These are phyloP conservation scores for Oncorhynchus nerka DNA, from an alignment of 2,113 vertebrate species.

Conservation along the genomic window DNA sequence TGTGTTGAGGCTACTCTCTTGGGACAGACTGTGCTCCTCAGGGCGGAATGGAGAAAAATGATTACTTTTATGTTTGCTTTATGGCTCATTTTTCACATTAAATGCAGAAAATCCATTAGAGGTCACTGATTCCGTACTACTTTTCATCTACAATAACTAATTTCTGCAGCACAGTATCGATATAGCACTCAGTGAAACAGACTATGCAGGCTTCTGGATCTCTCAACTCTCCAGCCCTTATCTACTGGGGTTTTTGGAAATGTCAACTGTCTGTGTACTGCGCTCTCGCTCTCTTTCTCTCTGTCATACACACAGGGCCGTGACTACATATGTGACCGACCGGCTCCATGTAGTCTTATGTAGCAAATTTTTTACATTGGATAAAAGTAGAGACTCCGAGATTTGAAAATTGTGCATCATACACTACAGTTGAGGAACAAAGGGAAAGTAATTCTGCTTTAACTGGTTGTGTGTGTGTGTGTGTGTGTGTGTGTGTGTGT, in stretches of 20 bases:
- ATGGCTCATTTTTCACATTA: slow-evolving; percentile 83
- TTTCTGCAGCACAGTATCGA: slow-evolving; percentile 63
- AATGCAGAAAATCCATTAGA: slow-evolving; percentile 76
- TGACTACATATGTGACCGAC: no score
- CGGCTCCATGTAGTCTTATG: no score
- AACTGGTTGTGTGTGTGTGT: no score
- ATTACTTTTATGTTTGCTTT: slow-evolving; percentile 83
- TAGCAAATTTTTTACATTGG: no score
- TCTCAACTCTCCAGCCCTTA: slow-evolving; percentile 47
- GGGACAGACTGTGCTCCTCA: slow-evolving; percentile 53
- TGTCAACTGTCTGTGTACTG: slow-evolving; percentile 48
- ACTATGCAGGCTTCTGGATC: slow-evolving; percentile 60
- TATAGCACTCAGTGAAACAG: slow-evolving; percentile 66
- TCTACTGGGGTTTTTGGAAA: slow-evolving; percentile 54
- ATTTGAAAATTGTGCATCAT: no score
- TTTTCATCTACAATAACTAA: slow-evolving; percentile 42
- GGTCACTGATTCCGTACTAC: slow-evolving; percentile 69
- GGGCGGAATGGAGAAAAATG: slow-evolving; percentile 71
- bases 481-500: no score
- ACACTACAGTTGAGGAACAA: no score
- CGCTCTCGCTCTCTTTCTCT: not conserved
- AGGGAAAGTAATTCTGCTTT: no score
- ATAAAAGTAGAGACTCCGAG: no score
- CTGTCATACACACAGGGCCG: no score
- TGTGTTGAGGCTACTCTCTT: slow-evolving; percentile 41